Percentiles rank a stretch among this genome's conserved stretches.
Evolutionary conservation across 37 sponge, comb jelly and placozoan species (phyloP).

Genomic region (Bolinopsis microptera): DNA sequence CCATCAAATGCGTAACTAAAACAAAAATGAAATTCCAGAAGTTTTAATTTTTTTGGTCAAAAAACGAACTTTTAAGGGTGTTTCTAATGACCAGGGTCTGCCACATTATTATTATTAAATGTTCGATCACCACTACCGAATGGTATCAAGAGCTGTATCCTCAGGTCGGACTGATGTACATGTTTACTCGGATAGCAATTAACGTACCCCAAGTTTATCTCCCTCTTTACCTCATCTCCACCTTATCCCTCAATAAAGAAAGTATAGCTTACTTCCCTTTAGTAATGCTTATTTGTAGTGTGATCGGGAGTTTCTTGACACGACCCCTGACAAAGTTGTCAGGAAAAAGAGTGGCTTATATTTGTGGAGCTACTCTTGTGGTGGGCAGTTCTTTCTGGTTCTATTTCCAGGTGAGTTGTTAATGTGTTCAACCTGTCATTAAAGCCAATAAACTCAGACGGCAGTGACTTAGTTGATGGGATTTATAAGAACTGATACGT

Average conservation of each 20-base stretch:
- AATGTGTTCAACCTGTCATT: too few relatives aligned
- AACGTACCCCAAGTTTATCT: constrained; percentile 92
- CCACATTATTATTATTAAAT: too few relatives aligned
- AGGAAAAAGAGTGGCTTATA: constrained; percentile 29
- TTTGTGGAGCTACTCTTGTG: not conserved
- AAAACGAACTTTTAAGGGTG: too few relatives aligned
- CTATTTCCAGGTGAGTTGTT: constrained; percentile 23
- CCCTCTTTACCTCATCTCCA: constrained; percentile 84
- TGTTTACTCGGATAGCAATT: constrained; percentile 86
- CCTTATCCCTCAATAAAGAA: constrained; percentile 77
- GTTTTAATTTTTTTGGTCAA: too few relatives aligned
- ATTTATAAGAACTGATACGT: too few relatives aligned
- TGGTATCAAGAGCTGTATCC: too few relatives aligned
- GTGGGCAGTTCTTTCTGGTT: constrained; percentile 28
- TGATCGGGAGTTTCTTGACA: constrained; percentile 19
- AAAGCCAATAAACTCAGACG: too few relatives aligned
- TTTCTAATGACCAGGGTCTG: too few relatives aligned
- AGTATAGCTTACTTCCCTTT: constrained; percentile 59
- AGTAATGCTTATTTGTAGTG: constrained; percentile 14
- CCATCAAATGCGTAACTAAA: too few relatives aligned
- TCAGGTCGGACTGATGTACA: constrained; percentile 91
- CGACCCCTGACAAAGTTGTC: constrained; percentile 8
- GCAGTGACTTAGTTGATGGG: too few relatives aligned
- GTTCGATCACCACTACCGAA: too few relatives aligned
- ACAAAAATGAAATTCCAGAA: too few relatives aligned